Evolutionary conservation across 2,888 invertebrate genomes (phyloP), one percentile per base, ranked within the genome.

Genomic region (Stomorhina lunata): DNA sequence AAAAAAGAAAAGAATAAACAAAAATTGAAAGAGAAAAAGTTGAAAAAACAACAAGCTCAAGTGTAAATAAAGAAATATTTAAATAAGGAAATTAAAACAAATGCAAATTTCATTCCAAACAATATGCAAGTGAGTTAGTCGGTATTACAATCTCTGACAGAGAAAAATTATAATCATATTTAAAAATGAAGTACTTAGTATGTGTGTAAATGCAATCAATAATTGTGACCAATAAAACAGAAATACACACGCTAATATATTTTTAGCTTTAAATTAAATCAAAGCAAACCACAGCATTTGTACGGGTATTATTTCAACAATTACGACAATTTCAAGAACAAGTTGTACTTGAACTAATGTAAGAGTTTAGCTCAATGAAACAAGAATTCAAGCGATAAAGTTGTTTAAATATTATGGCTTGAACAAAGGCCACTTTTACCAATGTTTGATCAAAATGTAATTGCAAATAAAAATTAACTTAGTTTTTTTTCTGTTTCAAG

Each of bases 1-100:
- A 90, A 79, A n/a, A 86, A 88, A 63, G 86, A 86, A 1, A 90
- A 90, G 53, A 87, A 84, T 50, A 76, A 81, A 3, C 88, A 86
- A 45, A 89, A 88, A 77, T 83, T 84, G 66, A 81, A 79, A 29
- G 75, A 50, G 4, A 68, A 72, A 50, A 76, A 45, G 9, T 32
- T 61, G 15, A 57, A 75, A 37, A 81, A 73, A 29, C 68, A 76
- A 53, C 37, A 69, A 27, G 22, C 0, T 20, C 27, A 50, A 25
- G 32, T 48, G 20, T 34, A 55, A 69, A 65, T 34, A 27, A 17
- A 34, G 12, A 48, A 48, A 3, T 25, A n/a, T n/a, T n/a, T n/a
- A 63, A 57, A 57, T 66, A 63, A 55, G 12, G 9, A 61, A 71
- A 34, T 15, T 37, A 65, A 69, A 77, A 17, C 10, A 25, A 25